A percentile compares a stretch with the other conserved stretches of the same genome.
Evolutionary conservation across 2,113 vertebrate species (phyloP).

Genomic region (Xiphias gladius): DNA sequence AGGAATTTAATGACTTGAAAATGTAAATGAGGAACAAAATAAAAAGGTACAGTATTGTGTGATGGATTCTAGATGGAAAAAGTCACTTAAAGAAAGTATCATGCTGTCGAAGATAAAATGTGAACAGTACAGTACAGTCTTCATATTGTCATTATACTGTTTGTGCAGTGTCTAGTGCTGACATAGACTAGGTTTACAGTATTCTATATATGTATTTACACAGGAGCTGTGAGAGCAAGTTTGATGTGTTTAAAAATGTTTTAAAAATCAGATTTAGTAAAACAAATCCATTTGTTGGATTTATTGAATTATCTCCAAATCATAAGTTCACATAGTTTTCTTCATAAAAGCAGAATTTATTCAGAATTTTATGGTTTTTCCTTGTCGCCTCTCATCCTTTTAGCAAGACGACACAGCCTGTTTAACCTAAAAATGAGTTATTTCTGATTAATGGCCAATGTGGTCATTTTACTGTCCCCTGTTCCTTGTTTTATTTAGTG

Average conservation of each 20-base stretch:
- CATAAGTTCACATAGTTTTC: neutral
- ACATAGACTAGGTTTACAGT: slow-evolving; percentile 60
- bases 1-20: slow-evolving; percentile 46
- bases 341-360: slow-evolving; percentile 3
- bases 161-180: slow-evolving; percentile 59
- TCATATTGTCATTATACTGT: slow-evolving; percentile 49
- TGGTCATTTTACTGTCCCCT: neutral
- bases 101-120: slow-evolving; percentile 27
- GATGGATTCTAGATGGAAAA: slow-evolving; percentile 28
- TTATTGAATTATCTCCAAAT: neutral
- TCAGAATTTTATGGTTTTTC: neutral
- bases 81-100: slow-evolving; percentile 8
- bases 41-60: slow-evolving; percentile 49
- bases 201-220: slow-evolving; percentile 40
- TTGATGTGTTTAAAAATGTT: slow-evolving; percentile 20
- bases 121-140: slow-evolving; percentile 30
- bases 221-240: slow-evolving; percentile 22
- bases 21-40: slow-evolving; percentile 29
- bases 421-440: neutral
- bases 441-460: neutral
- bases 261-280: slow-evolving; percentile 3
- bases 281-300: neutral
- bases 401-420: neutral
- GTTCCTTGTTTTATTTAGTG: neutral
- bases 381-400: neutral